Conservation (phyloP, 2,888 invertebrate species). For the Eupsilia transversa region DNA sequence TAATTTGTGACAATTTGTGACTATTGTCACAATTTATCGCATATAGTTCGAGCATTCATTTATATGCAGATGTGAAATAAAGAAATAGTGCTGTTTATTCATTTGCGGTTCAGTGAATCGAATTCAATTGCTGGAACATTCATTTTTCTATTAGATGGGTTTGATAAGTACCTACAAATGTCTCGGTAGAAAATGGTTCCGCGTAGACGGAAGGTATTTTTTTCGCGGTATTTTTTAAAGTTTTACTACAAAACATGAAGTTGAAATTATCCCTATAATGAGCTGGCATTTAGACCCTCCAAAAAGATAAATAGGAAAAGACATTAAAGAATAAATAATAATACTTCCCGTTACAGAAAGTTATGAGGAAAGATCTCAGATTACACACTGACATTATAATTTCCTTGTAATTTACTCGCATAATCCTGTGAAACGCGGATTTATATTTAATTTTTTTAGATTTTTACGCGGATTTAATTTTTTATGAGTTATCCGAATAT, state of each 20-base stretch:
- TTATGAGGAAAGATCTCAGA: neutral
- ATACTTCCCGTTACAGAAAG: neutral
- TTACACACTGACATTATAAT: neutral
- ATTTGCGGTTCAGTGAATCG: conserved; percentile 20
- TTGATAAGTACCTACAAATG: neutral
- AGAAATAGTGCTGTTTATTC: conserved; percentile 46
- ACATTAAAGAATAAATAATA: neutral
- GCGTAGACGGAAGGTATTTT: too few species aligned
- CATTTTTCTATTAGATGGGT: conserved; percentile 10
- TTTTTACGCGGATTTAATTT: too few species aligned
- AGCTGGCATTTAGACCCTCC: neutral
- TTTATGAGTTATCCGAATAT: too few species aligned
- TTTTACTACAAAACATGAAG: neutral
- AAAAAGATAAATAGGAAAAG: neutral
- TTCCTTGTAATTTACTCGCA: neutral
- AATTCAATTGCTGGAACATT: conserved; percentile 1
- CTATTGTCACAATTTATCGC: conserved; percentile 53
- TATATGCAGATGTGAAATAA: conserved; percentile 51
- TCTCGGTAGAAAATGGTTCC: neutral
- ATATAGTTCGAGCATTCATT: conserved; percentile 31
- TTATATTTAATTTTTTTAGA: too few species aligned
- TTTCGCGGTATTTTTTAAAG: neutral
- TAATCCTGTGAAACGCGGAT: too few species aligned
- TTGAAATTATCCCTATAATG: neutral
- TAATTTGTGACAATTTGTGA: conserved; percentile 54